Evolutionary conservation across 2,888 invertebrate species (phyloP), one percentile per base, ranked within the genome.

Genomic region (Aphrophora alni): DNA sequence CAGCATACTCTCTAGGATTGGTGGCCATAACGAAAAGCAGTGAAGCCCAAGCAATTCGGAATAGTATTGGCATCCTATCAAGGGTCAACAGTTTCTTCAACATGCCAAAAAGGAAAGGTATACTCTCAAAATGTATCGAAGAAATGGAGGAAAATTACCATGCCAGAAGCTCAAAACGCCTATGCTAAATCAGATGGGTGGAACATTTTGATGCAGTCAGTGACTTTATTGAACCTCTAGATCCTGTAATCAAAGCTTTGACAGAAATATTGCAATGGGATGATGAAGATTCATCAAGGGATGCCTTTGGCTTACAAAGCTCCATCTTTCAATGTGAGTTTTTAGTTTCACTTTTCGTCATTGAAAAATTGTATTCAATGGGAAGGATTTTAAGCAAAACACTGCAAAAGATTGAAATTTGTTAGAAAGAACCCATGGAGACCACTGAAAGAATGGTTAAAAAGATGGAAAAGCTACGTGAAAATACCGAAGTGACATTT

Each of bases 401-500:
- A 21, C 51, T 72, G 51, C 76, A 80, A 21, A 75, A 75, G 33
- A 38, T 80, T 27, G 24, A 80, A 28, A 76, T 80, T 2, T 24
- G 74, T 71, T 70, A 71, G 17, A 33, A 76, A 76, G 77, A 73
- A 59, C 51, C 80, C 33, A 44, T 80, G 28, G 17, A 12, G 21
- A 44, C 75, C 70, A 76, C 72, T 7, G 73, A 80, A 71, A 76
- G 71, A 21, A 21, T 80, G 44, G 28, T 77, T n/a, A 71, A 27
- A 17, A 14, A 59, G 28, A 8, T 80, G 21, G 71, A 76, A 44
- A 7, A 38, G n/a, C 27, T 76, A n/a, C 17, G 70, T 28, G 73
- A 72, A 12, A 80, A 80, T 72, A 24, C 28, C 14, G 33, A 77
- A 77, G 51, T 5, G 12, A 73, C 73, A 51, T 80, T 80, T 69